phyloP scores from a whole-genome alignment of 2,797 vertebrate genomes.

The Characodon lateralis region DNA sequence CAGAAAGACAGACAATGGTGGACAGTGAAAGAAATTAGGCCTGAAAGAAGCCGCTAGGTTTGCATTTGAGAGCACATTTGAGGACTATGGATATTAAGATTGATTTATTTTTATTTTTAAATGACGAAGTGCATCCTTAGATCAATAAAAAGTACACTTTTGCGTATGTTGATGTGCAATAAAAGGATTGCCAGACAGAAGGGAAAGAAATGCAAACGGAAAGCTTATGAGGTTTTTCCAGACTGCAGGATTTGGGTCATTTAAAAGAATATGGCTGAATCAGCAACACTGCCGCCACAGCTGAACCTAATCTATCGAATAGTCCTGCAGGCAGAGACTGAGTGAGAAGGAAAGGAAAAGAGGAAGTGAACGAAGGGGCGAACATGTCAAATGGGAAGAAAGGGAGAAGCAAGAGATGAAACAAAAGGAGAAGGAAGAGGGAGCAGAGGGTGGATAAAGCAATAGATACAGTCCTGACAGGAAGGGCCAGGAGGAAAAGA shows the following conservation, averaged over 20 bases:
- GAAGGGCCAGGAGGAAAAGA: conserved; percentile 25
- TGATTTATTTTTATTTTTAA: background rate
- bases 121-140: conserved; percentile 49
- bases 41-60: conserved; percentile 59
- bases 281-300: conserved; percentile 79
- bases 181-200: conserved; percentile 46
- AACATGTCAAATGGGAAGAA: conserved; percentile 44
- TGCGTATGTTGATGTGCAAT: conserved; percentile 45
- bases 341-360: conserved; percentile 37
- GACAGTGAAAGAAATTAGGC: conserved; percentile 43
- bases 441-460: conserved; percentile 22
- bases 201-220: conserved; percentile 82
- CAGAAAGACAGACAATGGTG: conserved; percentile 57
- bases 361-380: conserved; percentile 37
- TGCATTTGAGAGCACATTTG: conserved; percentile 41
- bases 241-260: conserved; percentile 92
- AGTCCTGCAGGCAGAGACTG: conserved; percentile 72
- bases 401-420: conserved; percentile 23
- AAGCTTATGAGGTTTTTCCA: conserved; percentile 86
- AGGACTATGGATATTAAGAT: conserved; percentile 9
- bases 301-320: conserved; percentile 84
- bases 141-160: conserved; percentile 61
- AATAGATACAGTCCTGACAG: conserved; percentile 36
- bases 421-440: conserved; percentile 14
- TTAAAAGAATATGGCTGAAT: conserved; percentile 92